Conservation (phyloP, 1,140 invertebrate genomes). For the Zaprionus taronus region DNA sequence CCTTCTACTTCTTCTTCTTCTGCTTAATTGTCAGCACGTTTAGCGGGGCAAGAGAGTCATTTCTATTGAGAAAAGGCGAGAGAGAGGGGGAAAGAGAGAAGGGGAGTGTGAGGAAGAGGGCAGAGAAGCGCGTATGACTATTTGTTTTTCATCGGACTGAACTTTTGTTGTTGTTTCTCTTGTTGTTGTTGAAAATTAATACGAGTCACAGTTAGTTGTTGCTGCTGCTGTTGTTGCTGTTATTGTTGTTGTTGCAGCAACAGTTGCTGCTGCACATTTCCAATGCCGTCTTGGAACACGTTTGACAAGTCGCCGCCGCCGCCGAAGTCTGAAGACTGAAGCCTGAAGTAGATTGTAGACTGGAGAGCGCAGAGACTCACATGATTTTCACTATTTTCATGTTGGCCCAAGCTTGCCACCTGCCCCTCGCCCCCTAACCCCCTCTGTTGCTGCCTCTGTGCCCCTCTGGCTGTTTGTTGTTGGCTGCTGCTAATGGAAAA, state of each 20-base stretch:
- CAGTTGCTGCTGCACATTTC: conserved; percentile 67
- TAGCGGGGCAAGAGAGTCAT: conserved; percentile 33
- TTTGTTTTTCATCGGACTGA: conserved; percentile 43
- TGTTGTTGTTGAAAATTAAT: conserved; percentile 70
- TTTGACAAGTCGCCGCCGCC: conserved; percentile 72
- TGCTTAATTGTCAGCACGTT: conserved; percentile 47
- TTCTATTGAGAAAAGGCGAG: conserved; percentile 32
- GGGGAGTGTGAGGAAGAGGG: not conserved
- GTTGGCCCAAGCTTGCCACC: conserved; percentile 52
- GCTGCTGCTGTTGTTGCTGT: conserved; percentile 27
- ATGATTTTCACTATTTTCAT: conserved; percentile 82
- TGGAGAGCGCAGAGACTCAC: conserved; percentile 49
- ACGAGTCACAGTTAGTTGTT: conserved; percentile 73
- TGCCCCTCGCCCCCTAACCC: not conserved
- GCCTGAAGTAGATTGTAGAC: conserved; percentile 39
- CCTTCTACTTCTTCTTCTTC: conserved; percentile 3
- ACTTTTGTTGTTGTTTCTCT: conserved; percentile 46
- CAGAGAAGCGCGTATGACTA: conserved; percentile 48
- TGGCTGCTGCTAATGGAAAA: conserved; percentile 65
- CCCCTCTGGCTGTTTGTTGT: conserved; percentile 15
- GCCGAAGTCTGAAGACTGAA: conserved; percentile 28
- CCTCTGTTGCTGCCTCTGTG: not conserved
- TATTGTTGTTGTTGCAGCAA: conserved; percentile 27
- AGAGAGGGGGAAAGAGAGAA: not conserved
- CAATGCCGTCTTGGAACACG: conserved; percentile 78